Percentiles rank a stretch among this genome's conserved stretches.
These are phyloP conservation scores for Pseudoips prasinana DNA, from an alignment of 2,888 invertebrate species.

Conservation along the genomic window DNA sequence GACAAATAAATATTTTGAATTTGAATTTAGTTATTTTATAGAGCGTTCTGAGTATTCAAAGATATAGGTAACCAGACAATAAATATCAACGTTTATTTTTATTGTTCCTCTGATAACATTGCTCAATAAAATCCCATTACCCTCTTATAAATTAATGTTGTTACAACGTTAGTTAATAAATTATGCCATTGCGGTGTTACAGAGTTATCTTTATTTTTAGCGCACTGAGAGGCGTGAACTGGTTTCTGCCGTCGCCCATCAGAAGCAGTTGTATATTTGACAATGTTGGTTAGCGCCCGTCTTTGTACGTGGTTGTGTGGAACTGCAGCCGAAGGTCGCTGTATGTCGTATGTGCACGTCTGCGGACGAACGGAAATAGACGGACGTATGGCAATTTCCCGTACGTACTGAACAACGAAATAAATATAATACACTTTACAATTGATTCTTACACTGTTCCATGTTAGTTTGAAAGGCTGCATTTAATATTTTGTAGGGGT, in stretches of 20 bases:
- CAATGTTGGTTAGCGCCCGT: constrained; percentile 11
- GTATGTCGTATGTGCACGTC: constrained; percentile 39
- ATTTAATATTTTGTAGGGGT: too few species aligned
- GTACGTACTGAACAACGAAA: constrained; percentile 34
- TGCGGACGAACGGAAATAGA: constrained; percentile 65
- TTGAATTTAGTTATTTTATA: too few species aligned
- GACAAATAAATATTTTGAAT: too few species aligned
- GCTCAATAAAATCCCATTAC: too few species aligned
- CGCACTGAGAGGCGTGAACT: constrained; percentile 15
- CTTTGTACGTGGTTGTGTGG: constrained; percentile 29
- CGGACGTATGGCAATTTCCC: constrained; percentile 68
- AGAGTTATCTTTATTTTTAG: constrained; percentile 16
- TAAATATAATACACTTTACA: constrained; percentile 25
- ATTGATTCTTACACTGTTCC: too few species aligned
- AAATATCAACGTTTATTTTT: too few species aligned
- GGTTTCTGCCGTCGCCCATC: constrained; percentile 21
- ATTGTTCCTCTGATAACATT: too few species aligned
- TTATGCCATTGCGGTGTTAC: constrained; percentile 11
- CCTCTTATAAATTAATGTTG: too few species aligned
- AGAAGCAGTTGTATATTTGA: constrained; percentile 27
- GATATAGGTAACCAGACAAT: too few species aligned
- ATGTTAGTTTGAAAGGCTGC: too few species aligned
- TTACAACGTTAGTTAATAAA: constrained; percentile 14
- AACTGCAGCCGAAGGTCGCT: constrained; percentile 58
- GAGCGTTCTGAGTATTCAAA: too few species aligned